phyloP scores from a whole-genome alignment of 2,113 vertebrate species.

The Amia ocellicauda region DNA sequence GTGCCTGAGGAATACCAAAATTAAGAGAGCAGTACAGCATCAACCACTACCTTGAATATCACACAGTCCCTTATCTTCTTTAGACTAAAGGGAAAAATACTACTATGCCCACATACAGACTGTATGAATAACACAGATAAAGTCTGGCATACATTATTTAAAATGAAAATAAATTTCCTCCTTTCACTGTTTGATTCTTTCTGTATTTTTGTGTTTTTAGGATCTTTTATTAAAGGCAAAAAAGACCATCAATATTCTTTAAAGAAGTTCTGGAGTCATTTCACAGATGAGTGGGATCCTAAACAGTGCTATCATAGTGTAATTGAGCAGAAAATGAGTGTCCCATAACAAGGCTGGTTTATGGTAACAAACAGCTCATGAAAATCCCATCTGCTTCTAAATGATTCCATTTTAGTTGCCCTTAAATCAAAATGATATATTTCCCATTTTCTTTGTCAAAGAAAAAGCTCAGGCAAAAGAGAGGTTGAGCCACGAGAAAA shows the following conservation, averaged over 20 bases:
- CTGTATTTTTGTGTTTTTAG: constrained; percentile 44
- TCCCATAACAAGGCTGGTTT: constrained; percentile 74
- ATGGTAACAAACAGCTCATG: constrained; percentile 74
- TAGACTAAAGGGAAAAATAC: no score
- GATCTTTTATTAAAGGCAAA: constrained; percentile 51
- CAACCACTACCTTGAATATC: no score
- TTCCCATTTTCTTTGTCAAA: constrained; percentile 55
- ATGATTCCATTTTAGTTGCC: constrained; percentile 55
- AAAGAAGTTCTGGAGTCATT: constrained; percentile 75
- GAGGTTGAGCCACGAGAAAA: constrained; percentile 39
- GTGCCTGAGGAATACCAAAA: no score
- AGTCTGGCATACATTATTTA: neutral
- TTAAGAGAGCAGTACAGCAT: no score
- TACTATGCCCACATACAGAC: neutral
- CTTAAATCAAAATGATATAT: constrained; percentile 59
- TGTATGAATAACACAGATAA: neutral
- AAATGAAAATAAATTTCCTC: neutral
- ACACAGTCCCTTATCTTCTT: no score
- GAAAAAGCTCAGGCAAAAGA: constrained; percentile 41
- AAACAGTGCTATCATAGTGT: constrained; percentile 75
- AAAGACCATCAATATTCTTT: constrained; percentile 60
- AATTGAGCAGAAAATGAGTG: constrained; percentile 75
- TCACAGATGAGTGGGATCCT: constrained; percentile 72
- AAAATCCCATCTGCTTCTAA: constrained; percentile 73
- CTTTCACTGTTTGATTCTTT: neutral